These are phyloP conservation scores for Puffinus mauretanicus DNA, from an alignment of 2,113 vertebrate genomes.

Conservation along the genomic window DNA sequence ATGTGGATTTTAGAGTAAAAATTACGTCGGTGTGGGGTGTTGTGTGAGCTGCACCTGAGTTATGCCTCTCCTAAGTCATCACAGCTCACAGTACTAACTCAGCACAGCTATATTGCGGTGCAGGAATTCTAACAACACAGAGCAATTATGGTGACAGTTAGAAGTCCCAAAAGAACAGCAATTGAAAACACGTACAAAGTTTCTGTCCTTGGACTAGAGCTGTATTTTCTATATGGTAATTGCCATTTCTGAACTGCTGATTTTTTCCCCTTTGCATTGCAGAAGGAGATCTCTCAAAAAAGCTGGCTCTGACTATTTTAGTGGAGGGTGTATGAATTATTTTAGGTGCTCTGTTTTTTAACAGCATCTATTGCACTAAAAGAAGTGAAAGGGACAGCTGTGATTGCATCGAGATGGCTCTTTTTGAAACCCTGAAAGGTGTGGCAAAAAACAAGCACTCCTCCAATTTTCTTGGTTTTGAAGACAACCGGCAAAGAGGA, in stretches of 20 bases:
- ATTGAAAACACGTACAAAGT: neutral
- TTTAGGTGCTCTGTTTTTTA: neutral
- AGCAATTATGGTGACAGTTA: neutral
- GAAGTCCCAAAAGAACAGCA: neutral
- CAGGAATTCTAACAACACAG: neutral
- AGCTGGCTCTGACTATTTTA: neutral
- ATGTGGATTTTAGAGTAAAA: neutral
- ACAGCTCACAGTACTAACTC: neutral
- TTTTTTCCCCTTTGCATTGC: neutral
- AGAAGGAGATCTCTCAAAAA: neutral
- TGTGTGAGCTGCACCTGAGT: neutral
- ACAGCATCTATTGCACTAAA: neutral
- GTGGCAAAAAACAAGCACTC: neutral
- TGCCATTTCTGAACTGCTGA: neutral
- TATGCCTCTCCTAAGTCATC: neutral
- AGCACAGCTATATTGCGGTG: neutral
- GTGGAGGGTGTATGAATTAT: neutral
- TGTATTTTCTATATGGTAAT: neutral
- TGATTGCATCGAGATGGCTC: neutral
- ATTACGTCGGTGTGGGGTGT: neutral
- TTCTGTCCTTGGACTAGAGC: neutral
- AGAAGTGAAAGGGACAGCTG: constrained; percentile 19
- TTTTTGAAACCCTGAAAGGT: neutral
- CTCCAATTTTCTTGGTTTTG: neutral
- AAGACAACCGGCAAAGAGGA: neutral